phyloP scores from a whole-genome alignment of 2,797 vertebrate genomes.

The Holocentrus rufus region DNA sequence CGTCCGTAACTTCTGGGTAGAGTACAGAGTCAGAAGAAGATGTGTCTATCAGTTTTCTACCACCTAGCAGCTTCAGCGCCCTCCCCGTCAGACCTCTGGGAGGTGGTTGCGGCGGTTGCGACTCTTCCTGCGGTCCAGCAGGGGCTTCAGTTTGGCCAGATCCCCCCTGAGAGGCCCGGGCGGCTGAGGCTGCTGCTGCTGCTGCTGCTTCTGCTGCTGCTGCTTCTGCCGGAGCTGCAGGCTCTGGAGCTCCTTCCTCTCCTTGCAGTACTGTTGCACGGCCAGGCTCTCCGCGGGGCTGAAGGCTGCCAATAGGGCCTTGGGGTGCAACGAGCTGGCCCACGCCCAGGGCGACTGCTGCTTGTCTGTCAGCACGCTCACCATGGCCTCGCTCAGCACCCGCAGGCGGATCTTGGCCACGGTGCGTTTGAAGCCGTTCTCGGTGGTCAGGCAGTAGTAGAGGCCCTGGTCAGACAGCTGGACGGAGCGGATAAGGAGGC shows the following conservation, averaged over 20 bases:
- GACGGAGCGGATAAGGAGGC: slow-evolving; percentile 92
- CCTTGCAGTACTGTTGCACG: slow-evolving; percentile 96
- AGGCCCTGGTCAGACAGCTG: slow-evolving; percentile 92
- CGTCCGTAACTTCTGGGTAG: slow-evolving; percentile 20
- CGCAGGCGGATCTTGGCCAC: slow-evolving; percentile 94
- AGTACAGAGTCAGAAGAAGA: slow-evolving; percentile 16
- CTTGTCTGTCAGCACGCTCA: slow-evolving; percentile 89
- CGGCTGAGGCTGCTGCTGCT: slow-evolving; percentile 73
- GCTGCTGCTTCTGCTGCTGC: slow-evolving; percentile 86
- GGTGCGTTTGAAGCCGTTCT: slow-evolving; percentile 96
- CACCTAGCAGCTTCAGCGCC: background rate
- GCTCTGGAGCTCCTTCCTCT: slow-evolving; percentile 87
- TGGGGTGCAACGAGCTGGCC: slow-evolving; percentile 88
- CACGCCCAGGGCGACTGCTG: slow-evolving; percentile 90
- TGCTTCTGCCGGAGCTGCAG: slow-evolving; percentile 80
- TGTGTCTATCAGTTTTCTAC: slow-evolving; percentile 30
- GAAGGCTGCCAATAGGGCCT: slow-evolving; percentile 87
- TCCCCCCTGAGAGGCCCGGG: slow-evolving; percentile 86
- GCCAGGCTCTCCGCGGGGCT: slow-evolving; percentile 91
- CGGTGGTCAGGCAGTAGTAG: slow-evolving; percentile 95
- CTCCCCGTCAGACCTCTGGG: slow-evolving; percentile 81
- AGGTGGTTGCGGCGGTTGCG: slow-evolving; percentile 93
- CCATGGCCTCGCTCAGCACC: slow-evolving; percentile 88
- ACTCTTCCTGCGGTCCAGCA: slow-evolving; percentile 94
- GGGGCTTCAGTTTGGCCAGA: slow-evolving; percentile 93